These are phyloP conservation scores for Drosophila ezoana DNA, from an alignment of 2,888 invertebrate genomes.

Conservation along the genomic window DNA sequence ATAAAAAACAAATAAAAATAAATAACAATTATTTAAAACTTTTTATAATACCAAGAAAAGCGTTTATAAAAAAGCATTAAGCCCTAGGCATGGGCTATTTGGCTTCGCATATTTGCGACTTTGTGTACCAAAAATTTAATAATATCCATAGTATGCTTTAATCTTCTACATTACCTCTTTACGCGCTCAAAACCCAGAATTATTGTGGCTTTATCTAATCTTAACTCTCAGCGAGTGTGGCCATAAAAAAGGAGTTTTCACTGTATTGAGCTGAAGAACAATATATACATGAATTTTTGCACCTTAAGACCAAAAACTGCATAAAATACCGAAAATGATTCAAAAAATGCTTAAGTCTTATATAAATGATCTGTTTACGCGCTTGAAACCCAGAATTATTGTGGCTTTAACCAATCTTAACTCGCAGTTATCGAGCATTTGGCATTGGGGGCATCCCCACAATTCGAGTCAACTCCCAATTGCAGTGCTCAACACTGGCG, in stretches of 20 bases:
- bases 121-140: background rate
- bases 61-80: too few species aligned
- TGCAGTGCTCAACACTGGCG: conserved; percentile 6
- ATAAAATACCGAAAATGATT: background rate
- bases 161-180: background rate
- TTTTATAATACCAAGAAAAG: too few species aligned
- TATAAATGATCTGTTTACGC: background rate
- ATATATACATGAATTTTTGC: background rate
- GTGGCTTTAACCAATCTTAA: conserved; percentile 1
- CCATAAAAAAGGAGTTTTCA: too few species aligned
- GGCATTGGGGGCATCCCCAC: conserved; percentile 7
- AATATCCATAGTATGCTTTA: background rate
- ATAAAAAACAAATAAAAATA: too few species aligned
- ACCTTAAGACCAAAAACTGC: background rate
- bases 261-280: too few species aligned
- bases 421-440: conserved; percentile 16
- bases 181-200: background rate
- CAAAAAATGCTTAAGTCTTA: background rate
- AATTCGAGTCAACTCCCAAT: conserved; percentile 16
- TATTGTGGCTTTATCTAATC: background rate
- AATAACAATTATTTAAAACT: too few species aligned
- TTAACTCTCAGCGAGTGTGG: too few species aligned
- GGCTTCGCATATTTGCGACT: too few species aligned
- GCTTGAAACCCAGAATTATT: background rate
- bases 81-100: too few species aligned